Conservation (phyloP, 2,113 vertebrate genomes). For the Cavia aperea region DNA sequence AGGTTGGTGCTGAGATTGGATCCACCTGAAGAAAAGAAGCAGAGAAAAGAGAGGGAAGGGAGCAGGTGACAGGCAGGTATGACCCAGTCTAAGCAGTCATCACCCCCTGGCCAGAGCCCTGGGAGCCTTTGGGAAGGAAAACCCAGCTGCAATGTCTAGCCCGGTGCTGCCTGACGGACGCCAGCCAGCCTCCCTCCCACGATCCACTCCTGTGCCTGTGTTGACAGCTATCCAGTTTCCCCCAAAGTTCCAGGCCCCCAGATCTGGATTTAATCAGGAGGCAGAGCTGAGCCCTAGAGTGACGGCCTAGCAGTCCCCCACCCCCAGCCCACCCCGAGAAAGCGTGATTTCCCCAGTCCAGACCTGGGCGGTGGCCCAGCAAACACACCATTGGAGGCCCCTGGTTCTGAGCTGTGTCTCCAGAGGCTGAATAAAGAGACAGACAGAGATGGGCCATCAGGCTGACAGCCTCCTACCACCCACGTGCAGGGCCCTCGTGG, state of each 20-base stretch:
- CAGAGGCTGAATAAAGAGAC: background rate
- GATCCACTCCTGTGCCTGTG: slow-evolving; percentile 22
- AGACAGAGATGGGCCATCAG: background rate
- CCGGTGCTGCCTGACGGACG: background rate
- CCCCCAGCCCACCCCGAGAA: background rate
- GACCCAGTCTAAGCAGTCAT: background rate
- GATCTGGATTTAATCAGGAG: slow-evolving; percentile 66
- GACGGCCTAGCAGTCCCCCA: background rate
- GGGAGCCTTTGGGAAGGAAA: background rate
- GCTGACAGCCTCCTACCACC: background rate
- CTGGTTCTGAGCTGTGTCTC: background rate
- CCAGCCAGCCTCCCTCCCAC: background rate
- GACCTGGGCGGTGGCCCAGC: background rate
- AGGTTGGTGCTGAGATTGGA: background rate
- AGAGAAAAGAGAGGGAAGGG: background rate
- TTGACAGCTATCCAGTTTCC: slow-evolving; percentile 58
- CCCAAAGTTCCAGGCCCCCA: slow-evolving; percentile 9
- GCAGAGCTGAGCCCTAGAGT: slow-evolving; percentile 19
- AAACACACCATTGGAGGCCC: background rate
- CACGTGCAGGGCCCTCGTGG: rapidly evolving
- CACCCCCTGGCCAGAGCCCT: background rate
- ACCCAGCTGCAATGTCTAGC: background rate
- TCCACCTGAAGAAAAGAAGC: background rate
- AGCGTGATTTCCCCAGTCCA: background rate
- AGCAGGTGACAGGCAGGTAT: background rate